phyloP scores from a whole-genome alignment of 2,113 vertebrate genomes.

The Coturnix japonica region DNA sequence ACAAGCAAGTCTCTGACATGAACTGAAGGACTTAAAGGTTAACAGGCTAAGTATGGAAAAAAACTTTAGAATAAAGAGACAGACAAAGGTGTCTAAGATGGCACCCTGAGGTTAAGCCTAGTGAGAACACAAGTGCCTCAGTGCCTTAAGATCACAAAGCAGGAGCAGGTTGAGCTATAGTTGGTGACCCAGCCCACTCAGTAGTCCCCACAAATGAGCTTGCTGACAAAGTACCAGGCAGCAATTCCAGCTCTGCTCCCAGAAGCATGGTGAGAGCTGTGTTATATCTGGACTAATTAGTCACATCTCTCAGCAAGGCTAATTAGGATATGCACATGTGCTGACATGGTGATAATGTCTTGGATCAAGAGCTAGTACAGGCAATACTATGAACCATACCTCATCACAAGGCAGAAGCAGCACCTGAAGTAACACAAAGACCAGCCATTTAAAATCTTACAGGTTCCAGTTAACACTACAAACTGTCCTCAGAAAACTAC shows the following conservation, averaged over 20 bases:
- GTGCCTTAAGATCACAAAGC: neutral
- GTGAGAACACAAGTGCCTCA: neutral
- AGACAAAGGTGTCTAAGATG: neutral
- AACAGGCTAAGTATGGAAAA: neutral
- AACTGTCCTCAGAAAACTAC: neutral
- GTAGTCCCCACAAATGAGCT: neutral
- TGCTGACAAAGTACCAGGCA: neutral
- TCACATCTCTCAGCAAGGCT: neutral
- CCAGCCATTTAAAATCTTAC: neutral
- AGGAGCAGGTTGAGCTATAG: rapidly evolving
- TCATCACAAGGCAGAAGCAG: neutral
- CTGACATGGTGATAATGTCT: neutral
- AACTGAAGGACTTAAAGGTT: neutral
- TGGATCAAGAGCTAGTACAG: neutral
- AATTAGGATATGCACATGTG: neutral
- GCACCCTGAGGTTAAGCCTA: neutral
- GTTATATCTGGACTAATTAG: constrained; percentile 5
- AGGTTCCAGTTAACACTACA: neutral
- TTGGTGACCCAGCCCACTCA: neutral
- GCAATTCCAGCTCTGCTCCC: neutral
- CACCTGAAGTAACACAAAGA: neutral
- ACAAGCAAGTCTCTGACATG: neutral
- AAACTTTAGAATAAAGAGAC: neutral
- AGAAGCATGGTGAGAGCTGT: neutral
- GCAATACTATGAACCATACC: neutral